Percentiles rank a stretch among this genome's conserved stretches.
Evolutionary conservation across 2,797 vertebrate species (phyloP).

Genomic region (Leuciscus waleckii): DNA sequence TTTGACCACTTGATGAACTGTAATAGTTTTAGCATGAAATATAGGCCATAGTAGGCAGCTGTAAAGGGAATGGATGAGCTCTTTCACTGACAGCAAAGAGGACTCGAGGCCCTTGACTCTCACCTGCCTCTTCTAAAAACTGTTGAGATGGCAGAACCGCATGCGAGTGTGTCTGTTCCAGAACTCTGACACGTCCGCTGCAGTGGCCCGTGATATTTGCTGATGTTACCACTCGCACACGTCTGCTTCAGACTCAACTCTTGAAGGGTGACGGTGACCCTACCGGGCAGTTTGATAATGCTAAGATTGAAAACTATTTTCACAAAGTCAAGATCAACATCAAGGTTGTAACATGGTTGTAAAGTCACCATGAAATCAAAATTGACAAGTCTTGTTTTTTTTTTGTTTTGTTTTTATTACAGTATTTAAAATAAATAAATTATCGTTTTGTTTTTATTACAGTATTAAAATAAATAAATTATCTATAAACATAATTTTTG

Average conservation of each 20-base stretch:
- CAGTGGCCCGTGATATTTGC: constrained; percentile 42
- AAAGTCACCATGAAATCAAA: not conserved
- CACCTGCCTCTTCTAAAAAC: constrained; percentile 45
- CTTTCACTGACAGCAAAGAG: constrained; percentile 29
- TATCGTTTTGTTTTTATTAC: not conserved
- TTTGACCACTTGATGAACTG: not conserved
- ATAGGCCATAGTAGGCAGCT: constrained; percentile 2
- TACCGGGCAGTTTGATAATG: not conserved
- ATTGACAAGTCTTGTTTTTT: not conserved
- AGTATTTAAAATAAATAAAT: not conserved
- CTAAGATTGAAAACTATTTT: not conserved
- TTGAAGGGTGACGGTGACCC: constrained; percentile 13
- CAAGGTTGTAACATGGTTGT: not conserved
- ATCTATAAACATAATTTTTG: not conserved
- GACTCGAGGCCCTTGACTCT: constrained; percentile 31
- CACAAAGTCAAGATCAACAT: not conserved
- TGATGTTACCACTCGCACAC: constrained; percentile 34
- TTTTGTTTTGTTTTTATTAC: not conserved
- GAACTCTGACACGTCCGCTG: constrained; percentile 35
- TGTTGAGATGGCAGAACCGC: constrained; percentile 56
- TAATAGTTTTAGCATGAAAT: constrained; percentile 21
- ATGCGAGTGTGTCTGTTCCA: constrained; percentile 32
- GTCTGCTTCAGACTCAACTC: constrained; percentile 2
- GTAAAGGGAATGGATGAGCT: constrained; percentile 46
- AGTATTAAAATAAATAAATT: not conserved